phyloP scores from a whole-genome alignment of 2,888 invertebrate species.

The Hypomecis atomaria region DNA sequence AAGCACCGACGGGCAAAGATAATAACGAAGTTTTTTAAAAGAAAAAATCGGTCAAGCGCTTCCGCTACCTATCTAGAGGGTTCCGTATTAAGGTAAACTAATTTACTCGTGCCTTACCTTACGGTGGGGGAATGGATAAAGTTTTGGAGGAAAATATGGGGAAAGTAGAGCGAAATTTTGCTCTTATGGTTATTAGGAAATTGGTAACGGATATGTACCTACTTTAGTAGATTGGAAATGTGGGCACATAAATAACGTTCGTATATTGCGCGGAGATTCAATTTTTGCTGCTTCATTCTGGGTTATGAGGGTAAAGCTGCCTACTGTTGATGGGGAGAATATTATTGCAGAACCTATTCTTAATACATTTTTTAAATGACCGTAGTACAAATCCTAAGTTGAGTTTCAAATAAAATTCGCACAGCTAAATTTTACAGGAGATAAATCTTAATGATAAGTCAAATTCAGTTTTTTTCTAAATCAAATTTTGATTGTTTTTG shows the following conservation, averaged over 20 bases:
- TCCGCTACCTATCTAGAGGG: constrained; percentile 2
- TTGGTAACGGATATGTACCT: constrained; percentile 30
- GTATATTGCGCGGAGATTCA: constrained; percentile 7
- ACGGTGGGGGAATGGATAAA: constrained; percentile 27
- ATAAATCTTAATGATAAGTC: no score
- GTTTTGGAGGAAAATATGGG: constrained; percentile 32
- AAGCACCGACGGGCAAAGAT: constrained; percentile 46
- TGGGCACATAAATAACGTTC: constrained; percentile 23
- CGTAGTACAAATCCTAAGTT: no score
- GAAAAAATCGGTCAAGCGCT: constrained; percentile 37
- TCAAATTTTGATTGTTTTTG: no score
- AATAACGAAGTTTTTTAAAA: constrained; percentile 49
- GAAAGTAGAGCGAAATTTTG: constrained; percentile 28
- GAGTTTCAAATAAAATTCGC: no score
- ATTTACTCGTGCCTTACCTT: constrained; percentile 27
- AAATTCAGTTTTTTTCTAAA: no score
- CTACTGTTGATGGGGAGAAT: no score
- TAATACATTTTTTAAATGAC: no score
- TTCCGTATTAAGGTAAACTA: constrained; percentile 34
- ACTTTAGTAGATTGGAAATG: constrained; percentile 28
- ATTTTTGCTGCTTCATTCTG: constrained; percentile 8
- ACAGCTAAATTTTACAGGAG: no score
- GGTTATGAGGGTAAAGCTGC: neutral
- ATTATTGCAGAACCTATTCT: no score
- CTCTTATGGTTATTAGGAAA: constrained; percentile 34